phyloP scores from a whole-genome alignment of 2,797 vertebrate species.

The Fistularia commersonii region DNA sequence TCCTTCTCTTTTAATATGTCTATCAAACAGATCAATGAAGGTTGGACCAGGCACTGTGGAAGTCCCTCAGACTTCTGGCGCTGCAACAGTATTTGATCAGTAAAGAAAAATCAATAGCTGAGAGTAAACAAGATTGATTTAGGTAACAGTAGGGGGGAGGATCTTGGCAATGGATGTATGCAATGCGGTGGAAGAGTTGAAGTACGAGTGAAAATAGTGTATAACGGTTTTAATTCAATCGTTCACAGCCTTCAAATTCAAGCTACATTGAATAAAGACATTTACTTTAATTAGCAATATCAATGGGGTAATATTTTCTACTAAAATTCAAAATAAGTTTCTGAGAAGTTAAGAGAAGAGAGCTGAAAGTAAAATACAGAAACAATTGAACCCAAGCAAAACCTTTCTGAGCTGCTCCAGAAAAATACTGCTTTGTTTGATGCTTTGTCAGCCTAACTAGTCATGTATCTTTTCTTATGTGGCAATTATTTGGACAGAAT shows the following conservation, averaged over 20 bases:
- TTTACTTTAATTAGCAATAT: too few species aligned
- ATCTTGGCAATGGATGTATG: constrained; percentile 2
- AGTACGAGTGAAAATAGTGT: constrained; percentile 16
- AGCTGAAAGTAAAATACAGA: too few species aligned
- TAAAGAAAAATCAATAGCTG: constrained; percentile 39
- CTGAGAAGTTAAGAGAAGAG: too few species aligned
- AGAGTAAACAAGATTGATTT: constrained; percentile 48
- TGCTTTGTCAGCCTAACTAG: too few species aligned
- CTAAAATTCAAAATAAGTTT: too few species aligned
- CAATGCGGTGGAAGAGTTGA: constrained; percentile 12
- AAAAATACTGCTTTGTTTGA: too few species aligned
- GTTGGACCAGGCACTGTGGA: constrained; percentile 36
- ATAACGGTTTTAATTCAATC: constrained; percentile 1
- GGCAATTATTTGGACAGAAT: too few species aligned
- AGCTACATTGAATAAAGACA: not conserved
- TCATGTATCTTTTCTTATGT: too few species aligned
- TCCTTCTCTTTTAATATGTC: constrained; percentile 39
- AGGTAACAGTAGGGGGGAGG: constrained; percentile 36
- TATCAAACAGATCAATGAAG: constrained; percentile 56
- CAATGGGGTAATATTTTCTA: too few species aligned
- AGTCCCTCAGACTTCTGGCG: constrained; percentile 38
- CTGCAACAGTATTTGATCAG: constrained; percentile 43
- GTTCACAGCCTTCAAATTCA: not conserved
- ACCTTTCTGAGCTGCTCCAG: too few species aligned
- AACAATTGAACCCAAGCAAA: not conserved